Conservation (phyloP, 2,113 vertebrate species). For the Cnemophilus loriae region DNA sequence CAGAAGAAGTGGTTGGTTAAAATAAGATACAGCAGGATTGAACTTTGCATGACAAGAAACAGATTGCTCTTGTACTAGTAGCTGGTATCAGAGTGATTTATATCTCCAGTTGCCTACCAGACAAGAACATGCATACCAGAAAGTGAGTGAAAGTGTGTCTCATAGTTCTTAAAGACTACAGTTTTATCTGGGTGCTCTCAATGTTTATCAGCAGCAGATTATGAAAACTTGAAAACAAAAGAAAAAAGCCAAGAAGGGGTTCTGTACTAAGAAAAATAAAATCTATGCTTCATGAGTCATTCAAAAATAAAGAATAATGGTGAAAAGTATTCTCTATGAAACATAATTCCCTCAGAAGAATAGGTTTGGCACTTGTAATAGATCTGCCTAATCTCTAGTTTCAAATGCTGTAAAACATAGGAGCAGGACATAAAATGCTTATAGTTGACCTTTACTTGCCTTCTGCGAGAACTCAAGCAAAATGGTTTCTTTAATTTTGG, state of each 20-base stretch:
- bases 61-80: neutral
- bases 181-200: neutral
- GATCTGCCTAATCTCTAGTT: neutral
- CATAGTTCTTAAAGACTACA: neutral
- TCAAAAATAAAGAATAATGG: constrained; percentile 21
- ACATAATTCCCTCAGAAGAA: neutral
- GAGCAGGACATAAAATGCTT: neutral
- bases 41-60: neutral
- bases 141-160: neutral
- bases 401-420: neutral
- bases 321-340: neutral
- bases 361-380: neutral
- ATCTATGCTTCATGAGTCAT: neutral
- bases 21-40: neutral
- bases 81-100: neutral
- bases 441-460: neutral
- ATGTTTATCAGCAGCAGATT: neutral
- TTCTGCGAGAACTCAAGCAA: neutral
- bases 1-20: neutral
- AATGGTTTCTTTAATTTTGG: neutral
- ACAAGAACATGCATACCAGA: neutral
- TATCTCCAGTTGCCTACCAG: neutral
- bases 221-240: neutral
- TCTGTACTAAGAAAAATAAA: neutral
- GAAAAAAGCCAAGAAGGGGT: neutral